Evolutionary conservation across 2,113 vertebrate species (phyloP), one percentile per base, ranked within the genome.

Genomic region (Smithornis capensis): DNA sequence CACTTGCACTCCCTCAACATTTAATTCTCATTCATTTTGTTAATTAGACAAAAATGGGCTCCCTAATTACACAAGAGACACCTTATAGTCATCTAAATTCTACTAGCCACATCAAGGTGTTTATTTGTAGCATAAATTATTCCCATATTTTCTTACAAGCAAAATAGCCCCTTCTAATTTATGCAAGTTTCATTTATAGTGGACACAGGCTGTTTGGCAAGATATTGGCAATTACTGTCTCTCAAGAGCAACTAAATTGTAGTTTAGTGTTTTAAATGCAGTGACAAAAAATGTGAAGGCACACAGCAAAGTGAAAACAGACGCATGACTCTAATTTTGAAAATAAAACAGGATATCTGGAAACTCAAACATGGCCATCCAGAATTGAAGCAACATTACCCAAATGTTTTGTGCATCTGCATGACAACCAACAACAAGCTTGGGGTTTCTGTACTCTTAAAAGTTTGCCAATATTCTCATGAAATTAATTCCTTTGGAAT

Each of bases 181-280:
- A 91, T 92, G 53, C 12, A 45, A 23, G 50, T 92, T 95, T 89
- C 81, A 95, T 95, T 97, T 95, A 67, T 38, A 88, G 79, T 89
- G 94, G 89, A 92, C 87, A 90, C 83, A 91, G 69, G 24, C 47
- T 92, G 38, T 97, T 97, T 97, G 90, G 86, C 63, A 97, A 97
- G 78, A 76, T 87, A 96, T 37, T 94, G 86, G 96, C 95, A 97
- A 97, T 96, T 97, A 87, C 56, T 95, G 73, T 97, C 50, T 80
- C 60, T 94, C 89, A 89, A 92, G 77, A 98, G 78, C 92, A 97
- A 93, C 89, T 95, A 95, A 97, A 95, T 92, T 92, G 53, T 87
- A 73, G 82, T 77, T 95, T 67, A 75, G 88, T 79, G 57, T 92
- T 96, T 80, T 89, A 96, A 94, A 64, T 76, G n/a, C 74, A 83